Evolutionary conservation across 2,888 invertebrate species (phyloP), one percentile per base, ranked within the genome.

Genomic region (Malachius bipustulatus): DNA sequence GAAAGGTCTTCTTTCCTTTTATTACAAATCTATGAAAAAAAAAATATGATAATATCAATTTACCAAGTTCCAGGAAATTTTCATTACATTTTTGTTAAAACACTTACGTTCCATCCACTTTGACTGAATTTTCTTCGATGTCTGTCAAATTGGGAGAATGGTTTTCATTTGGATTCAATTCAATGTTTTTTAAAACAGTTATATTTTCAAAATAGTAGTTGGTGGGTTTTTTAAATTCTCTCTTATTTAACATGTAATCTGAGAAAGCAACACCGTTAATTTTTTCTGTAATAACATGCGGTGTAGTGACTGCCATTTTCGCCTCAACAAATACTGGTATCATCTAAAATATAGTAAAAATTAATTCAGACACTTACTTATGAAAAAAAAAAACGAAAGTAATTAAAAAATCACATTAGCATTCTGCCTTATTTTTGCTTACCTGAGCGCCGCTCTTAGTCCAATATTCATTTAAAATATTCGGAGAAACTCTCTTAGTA

Each of bases 381-480:
- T 26, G 19, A 16, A 6, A 14, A 26, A 37, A 33, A 35, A 32
- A 37, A 26, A 35, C 12, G 40, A 32, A 38, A 30, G 40, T 3
- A 19, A 6, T 32, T 9, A 15, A 31, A 6, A 32, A 26, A 12
- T 27, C 6, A 40, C 15, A 10, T 12, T n/a, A n/a, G n/a, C n/a
- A n/a, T n/a, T n/a, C n/a, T n/a, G n/a, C n/a, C n/a, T n/a, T n/a
- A n/a, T 11, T 29, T 32, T 3, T 29, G 31, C 35, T 36, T 44
- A 56, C 57, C 47, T 61, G 62, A 37, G 51, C 40, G 32, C 45
- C 49, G 36, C 38, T 52, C 47, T 58, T 61, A n/a, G 49, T 50
- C 61, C 61, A 62, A 42, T 54, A 62, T 28, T 48, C 40, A 11
- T 51, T 37, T 9, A 41, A 27, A 14, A 47, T 32, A 39, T 51